Evolutionary conservation across 2,113 vertebrate species (phyloP), one percentile per base, ranked within the genome.

Genomic region (Nothocercus julius): DNA sequence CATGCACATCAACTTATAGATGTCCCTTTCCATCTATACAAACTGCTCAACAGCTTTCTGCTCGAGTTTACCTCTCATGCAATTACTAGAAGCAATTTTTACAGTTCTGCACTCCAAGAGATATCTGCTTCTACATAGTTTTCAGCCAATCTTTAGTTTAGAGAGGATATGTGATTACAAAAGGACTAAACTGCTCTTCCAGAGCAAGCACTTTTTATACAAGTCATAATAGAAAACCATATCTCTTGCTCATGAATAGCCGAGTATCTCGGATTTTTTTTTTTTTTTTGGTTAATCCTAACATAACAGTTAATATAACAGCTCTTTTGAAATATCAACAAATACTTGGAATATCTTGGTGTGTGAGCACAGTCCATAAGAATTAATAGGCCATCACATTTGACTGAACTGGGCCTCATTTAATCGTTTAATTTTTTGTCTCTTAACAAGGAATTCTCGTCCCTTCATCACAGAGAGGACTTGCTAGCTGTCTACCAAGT

Each of bases 281-380:
- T 49, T 22, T 47, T 54, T 79, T 61, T 82, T 54, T 54, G 67
- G 14, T 16, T 85, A 1, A 40, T 18, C 54, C 9, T 54, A 2
- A 0, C 0, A 19, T 47, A 49, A 49, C 20, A 49, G 49, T 49
- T 49, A 2, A 34, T 44, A 4, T 6, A 64, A 44, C 2, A 28
- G 21, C 30, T 36, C 20, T 21, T 66, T 49, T 47, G 32, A 68
- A 87, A 56, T 40, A 21, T 8, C 12, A 59, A 62, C 5, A 66
- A 75, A 21, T 0, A 12, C 30, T 44, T n/a, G 34, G 81, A 84
- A 70, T 64, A 30, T 19, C 8, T 3, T 13, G 3, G 24, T 18
- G 13, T 4, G 36, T 40, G n/a, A 63, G 6, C 11, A 44, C 5
- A 49, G 36, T 18, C 34, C 30, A 16, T 20, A 64, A 30, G 30